phyloP scores from a whole-genome alignment of 2,113 vertebrate genomes.

The Macquaria ambigua region DNA sequence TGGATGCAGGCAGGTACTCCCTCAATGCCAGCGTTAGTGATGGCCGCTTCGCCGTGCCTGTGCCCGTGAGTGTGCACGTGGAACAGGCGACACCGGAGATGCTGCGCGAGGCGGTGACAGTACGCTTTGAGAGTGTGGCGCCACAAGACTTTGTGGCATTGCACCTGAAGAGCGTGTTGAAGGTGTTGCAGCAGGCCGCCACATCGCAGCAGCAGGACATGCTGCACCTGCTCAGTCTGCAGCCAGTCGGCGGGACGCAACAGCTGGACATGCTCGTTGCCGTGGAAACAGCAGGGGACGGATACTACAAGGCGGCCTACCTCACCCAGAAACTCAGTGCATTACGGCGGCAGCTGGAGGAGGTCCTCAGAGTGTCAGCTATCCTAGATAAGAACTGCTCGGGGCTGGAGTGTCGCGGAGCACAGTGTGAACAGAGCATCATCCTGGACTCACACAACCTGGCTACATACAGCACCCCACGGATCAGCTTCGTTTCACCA shows the following conservation, averaged over 20 bases:
- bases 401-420: slow-evolving; percentile 93
- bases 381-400: slow-evolving; percentile 98
- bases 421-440: slow-evolving; percentile 93
- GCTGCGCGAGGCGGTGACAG: slow-evolving; percentile 93
- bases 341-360: slow-evolving; percentile 91
- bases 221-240: slow-evolving; percentile 94
- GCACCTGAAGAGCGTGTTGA: slow-evolving; percentile 90
- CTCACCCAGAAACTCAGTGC: slow-evolving; percentile 96
- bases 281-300: slow-evolving; percentile 87
- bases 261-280: slow-evolving; percentile 97
- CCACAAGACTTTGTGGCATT: slow-evolving; percentile 94
- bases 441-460: slow-evolving; percentile 93
- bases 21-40: slow-evolving; percentile 96
- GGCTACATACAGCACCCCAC: slow-evolving; percentile 94
- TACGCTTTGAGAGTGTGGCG: slow-evolving; percentile 93
- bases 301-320: slow-evolving; percentile 94
- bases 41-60: slow-evolving; percentile 93
- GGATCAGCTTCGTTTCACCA: slow-evolving; percentile 95
- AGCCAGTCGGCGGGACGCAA: slow-evolving; percentile 90
- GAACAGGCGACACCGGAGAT: slow-evolving; percentile 91
- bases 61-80: slow-evolving; percentile 91
- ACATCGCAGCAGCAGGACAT: slow-evolving; percentile 90
- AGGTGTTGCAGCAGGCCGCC: slow-evolving; percentile 87
- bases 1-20: slow-evolving; percentile 92
- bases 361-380: slow-evolving; percentile 91